Evolutionary conservation across 2,113 vertebrate species (phyloP).

Genomic region (Nannospalax galili): DNA sequence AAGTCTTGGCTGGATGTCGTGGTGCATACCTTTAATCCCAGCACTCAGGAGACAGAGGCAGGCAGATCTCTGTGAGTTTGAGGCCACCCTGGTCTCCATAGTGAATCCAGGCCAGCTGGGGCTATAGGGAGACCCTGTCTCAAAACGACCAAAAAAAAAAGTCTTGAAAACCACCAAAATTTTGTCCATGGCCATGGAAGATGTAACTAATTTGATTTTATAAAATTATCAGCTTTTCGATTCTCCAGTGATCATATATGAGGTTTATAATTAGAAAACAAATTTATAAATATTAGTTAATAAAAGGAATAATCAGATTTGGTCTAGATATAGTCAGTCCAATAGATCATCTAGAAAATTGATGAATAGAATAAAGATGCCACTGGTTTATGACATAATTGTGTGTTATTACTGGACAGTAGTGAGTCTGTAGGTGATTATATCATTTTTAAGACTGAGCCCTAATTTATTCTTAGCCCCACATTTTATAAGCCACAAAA

Average conservation of each 20-base stretch:
- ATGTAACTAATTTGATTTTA: not conserved
- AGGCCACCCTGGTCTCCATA: too few relatives aligned
- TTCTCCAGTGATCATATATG: not conserved
- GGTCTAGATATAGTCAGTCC: not conserved
- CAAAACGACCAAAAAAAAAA: too few relatives aligned
- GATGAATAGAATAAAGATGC: not conserved
- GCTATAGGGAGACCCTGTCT: too few relatives aligned
- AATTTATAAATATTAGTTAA: not conserved
- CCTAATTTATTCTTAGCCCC: not conserved
- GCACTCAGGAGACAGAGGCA: too few relatives aligned
- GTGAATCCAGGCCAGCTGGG: too few relatives aligned
- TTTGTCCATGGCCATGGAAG: not conserved
- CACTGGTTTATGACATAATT: not conserved
- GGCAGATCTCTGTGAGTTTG: too few relatives aligned
- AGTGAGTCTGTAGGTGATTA: not conserved
- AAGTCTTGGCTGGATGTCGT: too few relatives aligned
- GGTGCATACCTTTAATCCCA: too few relatives aligned
- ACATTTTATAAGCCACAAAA: conserved; percentile 19
- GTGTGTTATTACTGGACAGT: not conserved
- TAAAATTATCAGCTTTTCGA: not conserved
- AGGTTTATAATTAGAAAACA: not conserved
- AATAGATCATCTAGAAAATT: not conserved
- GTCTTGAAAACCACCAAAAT: not conserved
- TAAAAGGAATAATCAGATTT: not conserved
- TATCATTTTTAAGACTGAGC: not conserved